A percentile compares a stretch with the other conserved stretches of the same genome.
Conservation (phyloP, 2,113 vertebrate genomes). For the Pantherophis guttatus region DNA sequence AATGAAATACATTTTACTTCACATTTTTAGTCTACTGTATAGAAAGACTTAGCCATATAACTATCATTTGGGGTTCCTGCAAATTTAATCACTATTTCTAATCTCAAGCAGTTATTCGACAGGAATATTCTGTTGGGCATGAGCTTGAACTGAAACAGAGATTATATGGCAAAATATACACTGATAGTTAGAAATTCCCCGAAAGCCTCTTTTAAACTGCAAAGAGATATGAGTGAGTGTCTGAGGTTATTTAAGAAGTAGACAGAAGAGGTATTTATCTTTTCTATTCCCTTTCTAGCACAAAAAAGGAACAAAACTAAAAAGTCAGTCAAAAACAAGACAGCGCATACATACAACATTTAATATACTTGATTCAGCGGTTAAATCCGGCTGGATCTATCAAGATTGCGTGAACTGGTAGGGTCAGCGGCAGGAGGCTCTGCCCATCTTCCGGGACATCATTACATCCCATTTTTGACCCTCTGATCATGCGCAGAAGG, state of each 20-base stretch:
- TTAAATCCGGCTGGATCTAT: no score
- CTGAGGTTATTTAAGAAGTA: background rate
- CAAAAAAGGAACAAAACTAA: background rate
- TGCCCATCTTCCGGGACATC: no score
- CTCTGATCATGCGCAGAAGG: no score
- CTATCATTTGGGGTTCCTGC: background rate
- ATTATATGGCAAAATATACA: background rate
- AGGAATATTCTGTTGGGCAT: background rate
- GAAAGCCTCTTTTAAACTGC: background rate
- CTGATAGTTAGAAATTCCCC: background rate
- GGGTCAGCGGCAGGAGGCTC: no score
- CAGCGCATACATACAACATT: background rate
- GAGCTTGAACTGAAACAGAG: background rate
- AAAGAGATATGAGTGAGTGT: background rate
- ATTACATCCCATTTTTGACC: no score
- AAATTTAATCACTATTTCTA: background rate
- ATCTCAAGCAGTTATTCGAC: background rate
- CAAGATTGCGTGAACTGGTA: no score
- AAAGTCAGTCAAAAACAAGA: background rate
- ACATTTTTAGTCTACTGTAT: background rate
- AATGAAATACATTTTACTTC: background rate
- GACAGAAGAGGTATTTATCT: background rate
- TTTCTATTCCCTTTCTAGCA: background rate
- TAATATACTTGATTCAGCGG: background rate
- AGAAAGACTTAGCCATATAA: background rate